Base-by-base conservation (phyloP, 2,113 vertebrate species). In the Podarcis raffonei region DNA sequence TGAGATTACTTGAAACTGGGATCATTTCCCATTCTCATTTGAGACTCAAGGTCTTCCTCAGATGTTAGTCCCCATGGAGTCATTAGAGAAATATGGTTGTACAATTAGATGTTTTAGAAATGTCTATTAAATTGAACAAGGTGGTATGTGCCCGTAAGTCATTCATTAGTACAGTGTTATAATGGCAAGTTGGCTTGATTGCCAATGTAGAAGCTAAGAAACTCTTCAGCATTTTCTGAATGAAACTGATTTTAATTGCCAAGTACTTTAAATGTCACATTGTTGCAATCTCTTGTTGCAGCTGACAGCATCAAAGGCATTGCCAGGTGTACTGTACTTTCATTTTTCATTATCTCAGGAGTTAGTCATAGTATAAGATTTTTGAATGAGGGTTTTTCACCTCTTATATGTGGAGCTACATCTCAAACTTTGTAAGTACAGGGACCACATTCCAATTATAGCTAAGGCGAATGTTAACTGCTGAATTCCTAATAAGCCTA, bases 191-290 rank as follows among this genome's bases (percentile, higher is more conserved):
- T 32, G 88, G 87, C 85, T 5, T 89, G 83, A 92, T 12, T 92
- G 91, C 89, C 85, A 78, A 93, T 90, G 77, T 83, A 83, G 83
- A 84, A 84, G 8, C 16, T 72, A 79, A 89, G 83, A 53, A 86
- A 84, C 83, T 91, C 0, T 1, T 77, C 85, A 3, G 1, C 1
- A 0, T 77, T 90, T 93, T 93, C 75, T 93, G 83, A 95, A 94
- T 93, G 84, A 85, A 93, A 81, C 27, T 66, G 39, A 89, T 94
- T 93, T 94, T 96, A 95, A 93, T 89, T 93, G 87, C 81, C 89
- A 87, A 81, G 35, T 23, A 82, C 76, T 78, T 69, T 11, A 30
- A 13, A 74, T 69, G 72, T 82, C 3, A 76, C 39, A 79, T 12
- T 0, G 0, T 23, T 85, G 79, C 62, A 84, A 6, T 76, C 69